Evolutionary conservation across 2,888 invertebrate species (phyloP), one percentile per base, ranked within the genome.

Genomic region (Volucella zonaria): DNA sequence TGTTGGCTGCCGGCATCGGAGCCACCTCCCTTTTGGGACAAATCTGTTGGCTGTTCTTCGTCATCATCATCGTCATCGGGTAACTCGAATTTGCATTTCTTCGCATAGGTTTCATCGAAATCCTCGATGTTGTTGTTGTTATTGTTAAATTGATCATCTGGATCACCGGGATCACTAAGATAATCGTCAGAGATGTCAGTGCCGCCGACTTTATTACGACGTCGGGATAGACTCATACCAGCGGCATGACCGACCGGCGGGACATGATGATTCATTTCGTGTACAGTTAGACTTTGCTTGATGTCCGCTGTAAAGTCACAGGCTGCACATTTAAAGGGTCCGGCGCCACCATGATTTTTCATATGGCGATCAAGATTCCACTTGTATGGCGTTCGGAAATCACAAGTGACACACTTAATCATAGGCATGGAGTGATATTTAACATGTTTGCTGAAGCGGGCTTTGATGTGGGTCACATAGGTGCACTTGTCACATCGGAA

Each of bases 361-460:
- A 96, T 96, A 91, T 98, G 98, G 8, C 98, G 94, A 91, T 98
- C 98, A 92, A 97, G 93, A 92, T 98, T 98, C 96, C 97, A 97
- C 91, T 95, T 95, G 93, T 96, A 96, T 9, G 97, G 97, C 15
- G 98, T 97, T 86, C 96, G 95, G 91, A 98, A 98, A 90, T 97
- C 97, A 92, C 98, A 98, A 91, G 96, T 95, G 77, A 95, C 95
- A 92, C 98, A 98, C 92, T 97, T 97, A 88, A 97, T 97, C 96
- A 97, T 97, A 88, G 96, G 97, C 96, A 97, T 97, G 78, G 97
- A 96, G 91, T 97, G 97, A 91, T 97, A 97, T 90, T 97, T 97
- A 66, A 97, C 96, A 91, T 98, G 98, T 91, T 98, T 98, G 79
- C 97, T 97, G 90, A 95, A 98, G 78, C 97, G 94, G 67, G 97